phyloP scores from a whole-genome alignment of 2,113 vertebrate genomes.

The cattle (Bos taurus) region ARS-UCD2.0 NC_037331.1:21311001-21311500 shows the following conservation, averaged over 20 bases:
- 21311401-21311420: neutral
- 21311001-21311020: neutral
- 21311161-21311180: neutral
- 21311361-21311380: neutral
- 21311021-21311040: neutral
- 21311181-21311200: neutral
- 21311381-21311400: neutral
- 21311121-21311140: neutral
- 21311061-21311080: neutral
- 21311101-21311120: neutral
- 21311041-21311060: neutral
- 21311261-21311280: neutral
- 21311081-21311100: neutral
- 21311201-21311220: neutral
- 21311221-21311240: neutral
- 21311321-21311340: neutral
- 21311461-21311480: neutral
- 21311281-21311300: neutral
- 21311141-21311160: neutral
- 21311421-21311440: neutral
- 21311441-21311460: neutral
- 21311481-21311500: neutral
- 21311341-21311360: neutral
- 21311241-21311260: neutral
- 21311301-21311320: neutral